Evolutionary conservation across 2,797 vertebrate genomes (phyloP).

Genomic region (Valencia hispanica): DNA sequence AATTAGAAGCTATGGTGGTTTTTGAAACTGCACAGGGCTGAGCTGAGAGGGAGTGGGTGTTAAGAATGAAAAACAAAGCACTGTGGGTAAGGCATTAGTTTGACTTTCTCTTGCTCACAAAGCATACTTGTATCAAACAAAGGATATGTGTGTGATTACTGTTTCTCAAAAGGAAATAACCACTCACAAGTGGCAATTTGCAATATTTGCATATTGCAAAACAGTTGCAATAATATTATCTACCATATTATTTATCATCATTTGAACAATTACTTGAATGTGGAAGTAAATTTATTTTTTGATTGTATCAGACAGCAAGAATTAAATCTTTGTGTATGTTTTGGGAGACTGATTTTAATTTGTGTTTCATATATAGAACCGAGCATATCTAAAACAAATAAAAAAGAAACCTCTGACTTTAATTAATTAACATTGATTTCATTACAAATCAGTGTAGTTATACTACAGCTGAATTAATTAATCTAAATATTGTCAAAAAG

Average conservation of each 20-base stretch:
- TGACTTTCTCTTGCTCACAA: conserved; percentile 15
- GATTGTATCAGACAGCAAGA: background rate
- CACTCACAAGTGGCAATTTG: background rate
- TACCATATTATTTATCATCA: background rate
- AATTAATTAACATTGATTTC: too few species aligned
- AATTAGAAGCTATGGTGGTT: conserved; percentile 57
- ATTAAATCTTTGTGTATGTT: background rate
- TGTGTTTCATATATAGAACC: background rate
- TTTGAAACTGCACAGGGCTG: conserved; percentile 39
- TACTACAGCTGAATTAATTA: background rate
- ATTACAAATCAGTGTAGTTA: background rate
- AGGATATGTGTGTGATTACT: too few species aligned
- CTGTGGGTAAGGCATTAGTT: conserved; percentile 6
- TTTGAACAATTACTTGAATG: background rate
- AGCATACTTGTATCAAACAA: background rate
- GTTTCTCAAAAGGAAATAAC: background rate
- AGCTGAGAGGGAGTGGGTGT: conserved; percentile 26
- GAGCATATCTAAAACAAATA: background rate
- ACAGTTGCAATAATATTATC: too few species aligned
- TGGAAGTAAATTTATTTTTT: background rate
- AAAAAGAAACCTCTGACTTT: background rate
- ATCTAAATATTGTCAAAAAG: background rate
- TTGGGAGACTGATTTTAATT: background rate
- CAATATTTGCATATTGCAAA: too few species aligned
- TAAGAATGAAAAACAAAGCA: conserved; percentile 9